These are phyloP conservation scores for Thalpophila matura DNA, from an alignment of 2,888 invertebrate genomes.

Conservation along the genomic window DNA sequence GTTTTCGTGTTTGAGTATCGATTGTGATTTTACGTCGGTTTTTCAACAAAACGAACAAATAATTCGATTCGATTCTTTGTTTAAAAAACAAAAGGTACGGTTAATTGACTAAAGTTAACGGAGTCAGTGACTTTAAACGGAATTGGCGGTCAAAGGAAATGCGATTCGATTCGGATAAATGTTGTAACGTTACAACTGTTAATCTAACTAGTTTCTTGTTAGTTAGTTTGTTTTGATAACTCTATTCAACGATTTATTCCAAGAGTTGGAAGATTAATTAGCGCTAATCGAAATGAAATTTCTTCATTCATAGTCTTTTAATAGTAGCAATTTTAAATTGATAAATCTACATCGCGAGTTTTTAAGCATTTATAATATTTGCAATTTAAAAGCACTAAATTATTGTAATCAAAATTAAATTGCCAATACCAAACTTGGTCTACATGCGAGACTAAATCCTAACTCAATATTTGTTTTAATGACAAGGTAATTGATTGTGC, in stretches of 20 bases:
- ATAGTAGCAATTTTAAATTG: constrained; percentile 36
- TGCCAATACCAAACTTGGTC: constrained; percentile 35
- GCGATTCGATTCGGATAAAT: constrained; percentile 66
- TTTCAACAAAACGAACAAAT: constrained; percentile 66
- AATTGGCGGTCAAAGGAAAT: constrained; percentile 72
- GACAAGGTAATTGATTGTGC: constrained; percentile 85
- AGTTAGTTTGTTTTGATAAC: constrained; percentile 56
- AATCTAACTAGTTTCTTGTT: constrained; percentile 63
- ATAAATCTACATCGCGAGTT: constrained; percentile 24
- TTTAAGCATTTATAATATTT: constrained; percentile 34
- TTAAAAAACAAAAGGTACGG: constrained; percentile 69
- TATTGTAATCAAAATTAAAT: constrained; percentile 54
- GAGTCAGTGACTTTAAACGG: constrained; percentile 70
- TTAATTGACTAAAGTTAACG: constrained; percentile 69
- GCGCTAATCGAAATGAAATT: constrained; percentile 47
- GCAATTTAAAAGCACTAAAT: constrained; percentile 53
- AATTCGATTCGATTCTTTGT: constrained; percentile 67
- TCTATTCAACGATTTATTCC: constrained; percentile 49
- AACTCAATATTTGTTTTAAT: constrained; percentile 89
- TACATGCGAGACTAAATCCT: constrained; percentile 76
- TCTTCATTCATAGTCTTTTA: constrained; percentile 53
- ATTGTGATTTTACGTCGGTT: constrained; percentile 62
- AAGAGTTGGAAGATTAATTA: constrained; percentile 48
- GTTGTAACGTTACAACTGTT: constrained; percentile 60
- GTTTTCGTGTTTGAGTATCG: constrained; percentile 54